Evolutionary conservation across 1,140 invertebrate genomes (phyloP), one percentile per base, ranked within the genome.

Genomic region (Camponotus floridanus): DNA sequence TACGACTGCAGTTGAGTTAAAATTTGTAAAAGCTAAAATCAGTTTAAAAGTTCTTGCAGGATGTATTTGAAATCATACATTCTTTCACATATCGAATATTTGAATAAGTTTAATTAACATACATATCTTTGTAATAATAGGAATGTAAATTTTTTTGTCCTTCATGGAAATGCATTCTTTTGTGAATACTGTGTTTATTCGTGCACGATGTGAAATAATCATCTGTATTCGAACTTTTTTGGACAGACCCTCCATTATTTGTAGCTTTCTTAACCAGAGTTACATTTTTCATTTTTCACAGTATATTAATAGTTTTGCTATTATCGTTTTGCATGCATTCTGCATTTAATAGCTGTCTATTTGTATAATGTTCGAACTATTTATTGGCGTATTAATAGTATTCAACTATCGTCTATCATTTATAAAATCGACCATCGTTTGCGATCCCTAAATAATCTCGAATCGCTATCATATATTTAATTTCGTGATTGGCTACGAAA

Each of bases 331-430:
- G 68, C 68, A 73, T 42, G 55, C 68, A 83, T 83, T 83, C 55
- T 55, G 55, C 67, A n/a, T 83, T 74, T 83, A 83, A 83, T 74
- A 83, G 68, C 67, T 61, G 39, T 42, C 67, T 73, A 48, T 74
- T 83, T 73, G 68, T 55, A 67, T 81, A 83, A 73, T 83, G 79
- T 83, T 83, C 79, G 39, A 21, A 73, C 68, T 83, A 74, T 83
- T 83, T 73, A 73, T 83, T 83, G 55, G 73, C 73, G 79, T 83
- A 83, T 83, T 83, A 83, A 83, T 83, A 83, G 79, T 39, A 68
- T 73, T 59, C 79, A 74, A 83, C 74, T 73, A 74, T 83, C 68
- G 55, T 42, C 57, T 33, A 39, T 6, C 55, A n/a, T 48, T 73
- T 62, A 62, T 83, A 83, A 83, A 73, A 83, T 83, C 79, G 55